A percentile compares a stretch with the other conserved stretches of the same genome.
Evolutionary conservation across 2,888 invertebrate genomes (phyloP).

Genomic region (Villa cingulata): DNA sequence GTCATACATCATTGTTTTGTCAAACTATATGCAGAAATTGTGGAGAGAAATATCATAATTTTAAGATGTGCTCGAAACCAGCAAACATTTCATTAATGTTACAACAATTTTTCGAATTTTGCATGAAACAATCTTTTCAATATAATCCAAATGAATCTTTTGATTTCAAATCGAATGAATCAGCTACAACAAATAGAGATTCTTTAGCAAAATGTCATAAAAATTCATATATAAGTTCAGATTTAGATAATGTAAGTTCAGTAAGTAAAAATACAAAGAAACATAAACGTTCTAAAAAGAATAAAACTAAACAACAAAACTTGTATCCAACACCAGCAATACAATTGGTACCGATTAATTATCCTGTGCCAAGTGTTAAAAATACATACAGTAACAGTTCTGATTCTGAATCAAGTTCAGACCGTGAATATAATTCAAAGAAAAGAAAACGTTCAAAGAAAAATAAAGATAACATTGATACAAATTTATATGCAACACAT

Average conservation of each 20-base stretch:
- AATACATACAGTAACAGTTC: not conserved
- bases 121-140: slow-evolving; percentile 21
- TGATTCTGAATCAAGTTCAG: not conserved
- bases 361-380: too few species aligned
- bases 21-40: slow-evolving; percentile 31
- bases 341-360: too few species aligned
- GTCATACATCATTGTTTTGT: slow-evolving; percentile 27
- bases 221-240: too few species aligned
- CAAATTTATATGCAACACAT: not conserved
- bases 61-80: slow-evolving; percentile 25
- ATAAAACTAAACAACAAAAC: too few species aligned
- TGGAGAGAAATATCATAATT: slow-evolving; percentile 23
- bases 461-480: not conserved
- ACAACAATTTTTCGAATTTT: slow-evolving; percentile 30
- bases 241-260: too few species aligned
- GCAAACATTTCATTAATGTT: slow-evolving; percentile 26
- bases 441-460: not conserved
- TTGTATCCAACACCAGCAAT: too few species aligned
- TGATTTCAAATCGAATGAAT: too few species aligned
- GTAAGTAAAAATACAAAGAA: too few species aligned
- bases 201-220: too few species aligned
- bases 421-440: not conserved
- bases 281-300: too few species aligned
- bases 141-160: slow-evolving; percentile 2
- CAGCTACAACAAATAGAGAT: too few species aligned